Evolutionary conservation across 2,888 invertebrate genomes (phyloP).

Genomic region (Coenonympha arcania): DNA sequence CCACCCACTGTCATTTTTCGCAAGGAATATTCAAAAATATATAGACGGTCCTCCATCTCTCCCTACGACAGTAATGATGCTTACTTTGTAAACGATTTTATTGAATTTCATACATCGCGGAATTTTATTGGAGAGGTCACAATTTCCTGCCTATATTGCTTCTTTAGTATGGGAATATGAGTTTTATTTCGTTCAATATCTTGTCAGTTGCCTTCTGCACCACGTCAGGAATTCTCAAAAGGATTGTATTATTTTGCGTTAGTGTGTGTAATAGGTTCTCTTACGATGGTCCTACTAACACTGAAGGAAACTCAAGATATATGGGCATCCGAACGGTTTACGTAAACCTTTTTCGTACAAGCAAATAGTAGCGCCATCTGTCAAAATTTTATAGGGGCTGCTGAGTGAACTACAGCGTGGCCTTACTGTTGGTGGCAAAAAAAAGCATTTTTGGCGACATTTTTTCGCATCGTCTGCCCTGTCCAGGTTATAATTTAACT

Average conservation of each 20-base stretch:
- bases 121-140: constrained; percentile 55
- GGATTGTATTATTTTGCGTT: background rate
- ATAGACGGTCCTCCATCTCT: constrained; percentile 36
- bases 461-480: too few species aligned
- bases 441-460: too few species aligned
- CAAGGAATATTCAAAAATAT: constrained; percentile 53
- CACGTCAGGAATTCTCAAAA: background rate
- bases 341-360: too few species aligned
- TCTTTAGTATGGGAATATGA: constrained; percentile 10
- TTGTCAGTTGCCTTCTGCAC: background rate
- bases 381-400: too few species aligned
- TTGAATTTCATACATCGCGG: constrained; percentile 51
- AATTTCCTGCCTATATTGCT: constrained; percentile 34
- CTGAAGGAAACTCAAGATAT: too few species aligned
- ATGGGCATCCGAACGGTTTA: too few species aligned
- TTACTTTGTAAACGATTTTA: constrained; percentile 59
- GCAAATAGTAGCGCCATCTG: too few species aligned
- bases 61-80: constrained; percentile 57
- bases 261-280: background rate
- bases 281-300: background rate
- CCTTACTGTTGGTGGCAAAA: too few species aligned
- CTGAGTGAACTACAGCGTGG: too few species aligned
- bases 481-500: too few species aligned
- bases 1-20: constrained; percentile 42
- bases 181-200: constrained; percentile 11